Base-by-base conservation (phyloP, 2,888 invertebrate genomes). In the Phalangium opilio region DNA sequence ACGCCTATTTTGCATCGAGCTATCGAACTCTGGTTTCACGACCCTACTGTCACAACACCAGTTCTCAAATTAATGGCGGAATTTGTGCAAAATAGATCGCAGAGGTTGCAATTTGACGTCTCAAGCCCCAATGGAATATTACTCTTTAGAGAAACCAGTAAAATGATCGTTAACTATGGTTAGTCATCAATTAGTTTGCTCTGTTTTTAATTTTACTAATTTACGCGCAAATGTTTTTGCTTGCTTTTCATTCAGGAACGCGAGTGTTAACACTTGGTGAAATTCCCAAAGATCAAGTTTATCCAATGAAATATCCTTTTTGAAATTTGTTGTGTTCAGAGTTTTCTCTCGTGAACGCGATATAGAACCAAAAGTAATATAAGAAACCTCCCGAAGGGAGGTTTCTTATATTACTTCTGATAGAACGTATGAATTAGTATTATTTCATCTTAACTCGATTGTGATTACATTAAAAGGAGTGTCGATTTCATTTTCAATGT, bases 61-160 rank as follows among this genome's bases (percentile, higher is more conserved):
- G 83, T 95, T 38, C 75, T 98, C 48, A 96, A 96, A 68, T 71
- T 98, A 44, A 84, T 90, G 60, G 86, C 90, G 3, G 98, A 98
- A 68, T 72, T 98, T 54, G 93, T 91, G 42, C 90, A 91, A 73
- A 96, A 96, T 72, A 75, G 95, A 60, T 90, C 91, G 62, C 95
- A 96, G 68, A 74, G 98, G 58, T 69, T 98, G 55, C 89, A 90
- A 64, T 96, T 96, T 69, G 96, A 98, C 67, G 91, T 95, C 17
- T 90, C 91, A 42, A 95, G 93, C 50, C 96, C 96, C 5, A 95
- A 93, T 70, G 95, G 96, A 2, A 93, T 96, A 58, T 72, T 98
- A 56, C 73, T 98, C 55, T 96, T 98, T 69, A 75, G 93, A 53
- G 95, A 96, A 72, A 84, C 95, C 46, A 90, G 91, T 62, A 90